These are phyloP conservation scores for Sericinus montela DNA, from an alignment of 2,888 invertebrate genomes.

Conservation along the genomic window DNA sequence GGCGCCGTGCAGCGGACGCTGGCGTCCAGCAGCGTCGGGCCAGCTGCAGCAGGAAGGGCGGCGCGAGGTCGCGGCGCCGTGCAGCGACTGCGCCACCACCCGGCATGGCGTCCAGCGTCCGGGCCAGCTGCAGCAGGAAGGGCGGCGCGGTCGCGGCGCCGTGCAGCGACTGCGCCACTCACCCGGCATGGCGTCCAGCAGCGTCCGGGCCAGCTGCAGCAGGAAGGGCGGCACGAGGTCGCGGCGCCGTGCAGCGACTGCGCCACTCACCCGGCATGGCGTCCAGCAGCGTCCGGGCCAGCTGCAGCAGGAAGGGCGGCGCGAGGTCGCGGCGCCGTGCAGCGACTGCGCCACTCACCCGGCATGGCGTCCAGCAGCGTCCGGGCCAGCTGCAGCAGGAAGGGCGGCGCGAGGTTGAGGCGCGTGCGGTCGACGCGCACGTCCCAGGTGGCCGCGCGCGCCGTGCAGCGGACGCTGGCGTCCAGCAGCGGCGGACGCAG, in stretches of 20 bases:
- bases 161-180: not conserved
- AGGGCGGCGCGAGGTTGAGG: conserved; percentile 86
- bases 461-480: conserved; percentile 82
- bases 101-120: conserved; percentile 80
- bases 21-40: no score
- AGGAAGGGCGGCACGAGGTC: conserved; percentile 78
- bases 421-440: conserved; percentile 86
- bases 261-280: conserved; percentile 39
- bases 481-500: conserved; percentile 86
- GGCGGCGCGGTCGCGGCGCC: conserved; percentile 59
- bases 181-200: conserved; percentile 79
- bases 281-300: conserved; percentile 82
- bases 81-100: no score
- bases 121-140: conserved; percentile 81
- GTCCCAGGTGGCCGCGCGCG: conserved; percentile 81
- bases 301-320: conserved; percentile 81
- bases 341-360: conserved; percentile 32
- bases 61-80: no score
- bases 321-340: conserved; percentile 33
- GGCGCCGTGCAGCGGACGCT: conserved; percentile 83
- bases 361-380: conserved; percentile 82
- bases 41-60: no score
- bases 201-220: conserved; percentile 80
- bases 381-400: conserved; percentile 79
- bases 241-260: not conserved